Conservation (phyloP, 92 coral and sea anemone genomes). For the Palythoa caribaeorum region DNA sequence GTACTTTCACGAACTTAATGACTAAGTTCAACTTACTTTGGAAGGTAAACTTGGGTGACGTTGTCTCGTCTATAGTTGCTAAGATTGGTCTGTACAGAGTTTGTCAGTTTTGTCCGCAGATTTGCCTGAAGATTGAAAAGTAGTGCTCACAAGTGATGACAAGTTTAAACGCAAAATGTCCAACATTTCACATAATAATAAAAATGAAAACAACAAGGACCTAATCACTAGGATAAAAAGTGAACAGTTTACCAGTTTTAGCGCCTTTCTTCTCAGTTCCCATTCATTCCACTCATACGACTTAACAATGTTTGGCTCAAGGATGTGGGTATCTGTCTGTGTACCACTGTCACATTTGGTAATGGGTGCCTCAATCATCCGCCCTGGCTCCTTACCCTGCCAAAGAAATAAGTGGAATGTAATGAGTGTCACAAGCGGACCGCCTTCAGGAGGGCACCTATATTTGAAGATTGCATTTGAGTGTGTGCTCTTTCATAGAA, state of each 20-base stretch:
- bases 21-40: conserved; percentile 75
- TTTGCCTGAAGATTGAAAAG: conserved; percentile 72
- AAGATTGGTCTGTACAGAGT: conserved; percentile 93
- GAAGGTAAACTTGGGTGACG: conserved; percentile 94
- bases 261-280: conserved; percentile 96
- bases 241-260: conserved; percentile 79
- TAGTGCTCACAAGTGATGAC: neutral
- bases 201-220: neutral
- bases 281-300: conserved; percentile 99
- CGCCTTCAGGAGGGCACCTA: neutral
- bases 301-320: conserved; percentile 96
- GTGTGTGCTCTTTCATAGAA: no score
- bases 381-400: conserved; percentile 87
- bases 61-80: conserved; percentile 96
- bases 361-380: conserved; percentile 96
- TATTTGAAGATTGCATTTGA: no score
- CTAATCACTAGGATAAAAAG: neutral
- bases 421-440: neutral
- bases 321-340: conserved; percentile 98
- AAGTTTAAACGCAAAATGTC: no score
- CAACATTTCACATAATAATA: neutral
- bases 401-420: neutral
- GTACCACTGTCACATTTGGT: conserved; percentile 99
- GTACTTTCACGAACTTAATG: neutral
- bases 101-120: conserved; percentile 91